A percentile compares a stretch with the other conserved stretches of the same genome.
phyloP scores from a whole-genome alignment of 1,140 invertebrate species.

The Caerostris darwini region DNA sequence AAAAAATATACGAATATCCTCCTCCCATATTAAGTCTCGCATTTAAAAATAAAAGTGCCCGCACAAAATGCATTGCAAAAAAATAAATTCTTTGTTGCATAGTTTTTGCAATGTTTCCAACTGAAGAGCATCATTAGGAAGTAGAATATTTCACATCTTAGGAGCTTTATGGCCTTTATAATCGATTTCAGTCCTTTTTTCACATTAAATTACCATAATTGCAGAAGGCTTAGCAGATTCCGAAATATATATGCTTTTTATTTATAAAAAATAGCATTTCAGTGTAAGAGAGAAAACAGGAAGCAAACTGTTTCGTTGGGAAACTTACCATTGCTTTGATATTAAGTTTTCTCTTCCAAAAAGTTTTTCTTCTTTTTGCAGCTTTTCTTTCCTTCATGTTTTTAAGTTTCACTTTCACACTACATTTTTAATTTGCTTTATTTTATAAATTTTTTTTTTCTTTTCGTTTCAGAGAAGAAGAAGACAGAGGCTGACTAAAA shows the following conservation, averaged over 20 bases:
- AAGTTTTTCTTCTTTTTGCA: conserved; percentile 2
- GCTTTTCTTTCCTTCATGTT: neutral
- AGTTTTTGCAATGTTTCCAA: too few species aligned
- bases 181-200: neutral
- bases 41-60: too few species aligned
- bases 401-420: conserved; percentile 25
- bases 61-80: too few species aligned
- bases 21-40: too few species aligned
- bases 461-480: conserved; percentile 26
- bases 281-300: neutral
- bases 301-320: neutral
- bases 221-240: neutral
- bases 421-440: neutral
- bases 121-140: too few species aligned
- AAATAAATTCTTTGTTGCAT: too few species aligned
- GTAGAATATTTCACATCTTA: too few species aligned
- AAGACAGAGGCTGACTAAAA: conserved; percentile 40
- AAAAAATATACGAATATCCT: too few species aligned
- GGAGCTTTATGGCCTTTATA: neutral
- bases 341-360: neutral
- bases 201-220: neutral
- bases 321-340: neutral
- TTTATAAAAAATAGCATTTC: neutral
- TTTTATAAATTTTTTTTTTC: neutral
- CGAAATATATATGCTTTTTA: neutral